These are phyloP conservation scores for Eretmochelys imbricata DNA, from an alignment of 2,113 vertebrate genomes.

Conservation along the genomic window DNA sequence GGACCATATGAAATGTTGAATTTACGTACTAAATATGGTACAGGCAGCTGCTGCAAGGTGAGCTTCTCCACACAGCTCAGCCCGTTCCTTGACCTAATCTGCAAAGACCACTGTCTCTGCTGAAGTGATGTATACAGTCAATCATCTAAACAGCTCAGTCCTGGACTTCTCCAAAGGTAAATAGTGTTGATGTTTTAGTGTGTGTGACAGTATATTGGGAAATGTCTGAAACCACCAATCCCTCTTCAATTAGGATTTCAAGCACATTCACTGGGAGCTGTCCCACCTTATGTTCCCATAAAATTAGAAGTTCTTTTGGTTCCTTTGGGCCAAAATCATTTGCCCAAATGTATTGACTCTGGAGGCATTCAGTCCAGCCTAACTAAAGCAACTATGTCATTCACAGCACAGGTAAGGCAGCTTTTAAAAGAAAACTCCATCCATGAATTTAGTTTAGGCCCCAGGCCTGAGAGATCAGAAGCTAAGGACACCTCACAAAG, in stretches of 20 bases:
- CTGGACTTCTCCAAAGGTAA: background rate
- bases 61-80: background rate
- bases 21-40: background rate
- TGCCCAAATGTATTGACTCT: background rate
- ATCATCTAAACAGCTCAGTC: background rate
- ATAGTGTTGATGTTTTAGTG: rapidly evolving
- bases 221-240: background rate
- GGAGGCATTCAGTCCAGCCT: background rate
- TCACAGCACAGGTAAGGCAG: background rate
- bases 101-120: background rate
- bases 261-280: background rate
- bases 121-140: background rate
- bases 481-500: background rate
- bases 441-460: rapidly evolving
- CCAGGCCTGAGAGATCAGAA: background rate
- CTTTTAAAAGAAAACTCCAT: background rate
- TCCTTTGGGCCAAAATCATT: background rate
- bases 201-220: background rate
- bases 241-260: background rate
- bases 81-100: background rate
- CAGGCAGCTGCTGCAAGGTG: conserved; percentile 42
- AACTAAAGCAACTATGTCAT: background rate
- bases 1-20: conserved; percentile 10
- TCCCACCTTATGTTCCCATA: conserved; percentile 33
- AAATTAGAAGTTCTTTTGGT: conserved; percentile 29